Evolutionary conservation across 2,797 vertebrate species (phyloP), one percentile per base, ranked within the genome.

Genomic region (Sylvilagus floridanus): DNA sequence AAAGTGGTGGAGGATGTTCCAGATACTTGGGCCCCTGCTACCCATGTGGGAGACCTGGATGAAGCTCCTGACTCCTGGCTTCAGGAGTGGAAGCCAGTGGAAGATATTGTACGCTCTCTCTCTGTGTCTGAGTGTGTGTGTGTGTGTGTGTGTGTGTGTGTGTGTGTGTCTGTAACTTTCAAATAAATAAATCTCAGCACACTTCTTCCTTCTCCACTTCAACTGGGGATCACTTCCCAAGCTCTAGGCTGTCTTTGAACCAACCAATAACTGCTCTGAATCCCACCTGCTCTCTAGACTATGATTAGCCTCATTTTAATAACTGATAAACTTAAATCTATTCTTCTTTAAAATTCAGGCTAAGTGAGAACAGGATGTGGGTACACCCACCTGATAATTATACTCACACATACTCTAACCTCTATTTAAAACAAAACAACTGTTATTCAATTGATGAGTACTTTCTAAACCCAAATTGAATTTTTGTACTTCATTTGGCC

Each of bases 261-360:
- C 81, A 63, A 57, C 84, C 42, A 75, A 13, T 52, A 84, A 91
- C 68, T 66, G 50, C 68, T 30, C 78, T 90, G 71, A 85, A 28
- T 75, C 79, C 63, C 89, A 92, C 65, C 94, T 95, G 81, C 57
- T 86, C 7, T 35, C 81, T 81, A 78, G 91, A 89, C 9, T 96
- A 95, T 94, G 93, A 83, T 94, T 95, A 93, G 71, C 60, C 65
- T 94, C 12, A 1, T 97, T 95, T 89, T 93, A 96, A 86, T 95
- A 96, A 96, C 91, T 1, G 32, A 81, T 86, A 69, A 13, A 68
- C 95, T 96, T 95, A 94, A 93, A 96, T 78, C 91, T 95, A 22
- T 21, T 81, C 54, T 92, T 66, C 19, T 88, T 50, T 63, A 84
- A 94, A 96, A 92, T 93, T 47, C 57, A 90, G 92, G 37, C 84